Percentiles rank a stretch among this genome's conserved stretches.
Conservation (phyloP, 2,113 vertebrate species). For the Sialia sialis region DNA sequence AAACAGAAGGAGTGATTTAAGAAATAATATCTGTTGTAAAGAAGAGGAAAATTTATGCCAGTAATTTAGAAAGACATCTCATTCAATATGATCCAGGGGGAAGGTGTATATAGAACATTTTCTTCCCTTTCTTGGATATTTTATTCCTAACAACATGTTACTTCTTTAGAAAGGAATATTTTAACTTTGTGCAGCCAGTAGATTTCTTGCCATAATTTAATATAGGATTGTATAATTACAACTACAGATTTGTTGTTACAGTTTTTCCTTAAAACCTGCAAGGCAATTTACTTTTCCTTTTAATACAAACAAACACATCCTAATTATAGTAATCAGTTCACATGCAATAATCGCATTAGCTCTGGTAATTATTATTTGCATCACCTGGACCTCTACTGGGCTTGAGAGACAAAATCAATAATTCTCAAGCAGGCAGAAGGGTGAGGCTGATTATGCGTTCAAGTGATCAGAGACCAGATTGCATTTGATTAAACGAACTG, state of each 20-base stretch:
- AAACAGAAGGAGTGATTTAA: not conserved
- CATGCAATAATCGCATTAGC: slow-evolving; percentile 62
- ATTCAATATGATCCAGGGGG: not conserved
- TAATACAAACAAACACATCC: slow-evolving; percentile 41
- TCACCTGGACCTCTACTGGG: slow-evolving; percentile 64
- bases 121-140: not conserved
- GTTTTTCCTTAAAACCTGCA: not conserved
- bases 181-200: not conserved
- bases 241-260: not conserved
- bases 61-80: not conserved
- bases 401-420: slow-evolving; percentile 69
- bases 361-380: slow-evolving; percentile 67
- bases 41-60: not conserved
- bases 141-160: not conserved
- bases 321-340: slow-evolving; percentile 71
- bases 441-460: slow-evolving; percentile 60
- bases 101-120: not conserved
- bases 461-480: slow-evolving; percentile 65
- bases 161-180: not conserved
- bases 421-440: slow-evolving; percentile 63
- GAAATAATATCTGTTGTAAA: not conserved
- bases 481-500: slow-evolving; percentile 64
- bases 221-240: not conserved
- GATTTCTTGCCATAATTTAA: not conserved
- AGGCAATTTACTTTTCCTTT: slow-evolving; percentile 45